phyloP scores from a whole-genome alignment of 2,113 vertebrate species.

The Halichoeres trimaculatus region DNA sequence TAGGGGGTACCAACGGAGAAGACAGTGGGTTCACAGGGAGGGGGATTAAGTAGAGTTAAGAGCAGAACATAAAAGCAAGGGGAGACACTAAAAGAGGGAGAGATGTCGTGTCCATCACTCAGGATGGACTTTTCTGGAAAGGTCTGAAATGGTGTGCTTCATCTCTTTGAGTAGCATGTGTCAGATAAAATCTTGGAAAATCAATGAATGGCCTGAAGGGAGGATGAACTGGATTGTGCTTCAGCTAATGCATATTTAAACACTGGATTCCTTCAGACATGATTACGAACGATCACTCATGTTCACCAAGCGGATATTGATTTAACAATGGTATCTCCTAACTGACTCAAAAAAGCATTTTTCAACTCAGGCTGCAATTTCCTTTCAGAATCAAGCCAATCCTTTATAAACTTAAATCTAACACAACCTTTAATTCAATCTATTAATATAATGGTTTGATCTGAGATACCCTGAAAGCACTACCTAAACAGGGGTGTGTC shows the following conservation, averaged over 20 bases:
- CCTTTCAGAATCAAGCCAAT: neutral
- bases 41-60: conserved; percentile 50
- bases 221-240: conserved; percentile 21
- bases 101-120: conserved; percentile 61
- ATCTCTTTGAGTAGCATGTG: conserved; percentile 18
- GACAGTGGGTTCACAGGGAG: conserved; percentile 31
- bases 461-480: neutral
- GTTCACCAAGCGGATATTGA: neutral
- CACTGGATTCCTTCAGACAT: neutral
- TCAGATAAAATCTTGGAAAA: conserved; percentile 4
- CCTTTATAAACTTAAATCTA: no score
- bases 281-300: neutral
- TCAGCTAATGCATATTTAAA: neutral
- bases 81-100: conserved; percentile 21
- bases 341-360: neutral
- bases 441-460: no score
- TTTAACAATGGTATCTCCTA: neutral
- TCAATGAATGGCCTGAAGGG: conserved; percentile 10
- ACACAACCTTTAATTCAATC: no score
- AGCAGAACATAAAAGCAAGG: conserved; percentile 24
- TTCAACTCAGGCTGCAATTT: neutral
- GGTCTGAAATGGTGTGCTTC: neutral
- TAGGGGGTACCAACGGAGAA: conserved; percentile 36
- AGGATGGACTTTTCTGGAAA: conserved; percentile 20
- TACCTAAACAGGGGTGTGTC: neutral